Conservation (phyloP, 2,113 vertebrate genomes). For the Lampris incognitus region DNA sequence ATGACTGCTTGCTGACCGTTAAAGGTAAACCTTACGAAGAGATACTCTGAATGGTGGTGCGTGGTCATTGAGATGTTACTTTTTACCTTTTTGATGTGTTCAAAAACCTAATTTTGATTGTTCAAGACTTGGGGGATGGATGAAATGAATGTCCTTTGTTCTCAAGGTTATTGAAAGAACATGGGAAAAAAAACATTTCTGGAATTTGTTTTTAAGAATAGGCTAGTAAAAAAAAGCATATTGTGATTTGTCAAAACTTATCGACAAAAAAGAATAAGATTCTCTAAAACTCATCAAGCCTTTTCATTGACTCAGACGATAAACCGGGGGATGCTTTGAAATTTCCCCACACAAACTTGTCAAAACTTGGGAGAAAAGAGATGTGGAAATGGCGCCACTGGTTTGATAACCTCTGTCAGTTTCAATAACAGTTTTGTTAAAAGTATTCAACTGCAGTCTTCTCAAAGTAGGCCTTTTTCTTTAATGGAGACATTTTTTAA, state of each 20-base stretch:
- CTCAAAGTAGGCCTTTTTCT: no score
- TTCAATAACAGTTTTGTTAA: neutral
- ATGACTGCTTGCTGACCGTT: constrained; percentile 1
- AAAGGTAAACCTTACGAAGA: no score
- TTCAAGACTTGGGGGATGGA: neutral
- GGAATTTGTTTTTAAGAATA: neutral
- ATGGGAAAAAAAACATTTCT: neutral
- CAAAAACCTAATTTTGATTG: neutral
- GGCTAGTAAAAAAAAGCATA: no score
- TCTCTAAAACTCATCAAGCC: neutral
- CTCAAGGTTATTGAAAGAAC: neutral
- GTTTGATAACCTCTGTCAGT: no score
- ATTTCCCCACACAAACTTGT: no score
- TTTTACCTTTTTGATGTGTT: constrained; percentile 6
- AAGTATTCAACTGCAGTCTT: neutral
- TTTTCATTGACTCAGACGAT: no score
- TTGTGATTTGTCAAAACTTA: no score
- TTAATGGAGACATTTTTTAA: no score
- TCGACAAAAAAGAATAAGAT: neutral
- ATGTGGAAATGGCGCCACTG: no score
- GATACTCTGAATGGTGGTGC: no score
- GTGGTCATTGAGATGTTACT: constrained; percentile 20
- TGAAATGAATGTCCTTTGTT: neutral
- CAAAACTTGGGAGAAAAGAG: no score
- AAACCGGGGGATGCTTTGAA: no score